Conservation (phyloP, 2,888 invertebrate species). For the Erannis defoliaria region DNA sequence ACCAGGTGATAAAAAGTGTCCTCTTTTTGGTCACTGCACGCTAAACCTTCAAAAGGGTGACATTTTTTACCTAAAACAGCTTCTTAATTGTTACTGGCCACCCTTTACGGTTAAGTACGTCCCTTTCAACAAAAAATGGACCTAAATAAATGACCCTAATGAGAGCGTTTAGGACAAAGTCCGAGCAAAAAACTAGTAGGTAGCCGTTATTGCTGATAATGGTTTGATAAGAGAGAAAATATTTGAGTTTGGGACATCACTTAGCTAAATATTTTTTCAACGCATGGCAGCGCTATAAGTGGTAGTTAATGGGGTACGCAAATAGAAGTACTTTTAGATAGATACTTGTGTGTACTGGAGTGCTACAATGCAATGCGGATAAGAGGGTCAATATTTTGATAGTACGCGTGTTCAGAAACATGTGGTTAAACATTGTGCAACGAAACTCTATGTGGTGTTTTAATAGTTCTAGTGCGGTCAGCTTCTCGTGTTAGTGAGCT, state of each 20-base stretch:
- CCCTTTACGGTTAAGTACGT: slow-evolving; percentile 74
- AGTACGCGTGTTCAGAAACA: slow-evolving; percentile 80
- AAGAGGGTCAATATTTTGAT: slow-evolving; percentile 85
- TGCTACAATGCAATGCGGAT: slow-evolving; percentile 77
- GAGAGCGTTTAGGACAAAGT: slow-evolving; percentile 61
- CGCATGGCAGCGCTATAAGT: slow-evolving; percentile 72
- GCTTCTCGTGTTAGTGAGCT: slow-evolving; percentile 60
- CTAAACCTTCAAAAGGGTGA: slow-evolving; percentile 77
- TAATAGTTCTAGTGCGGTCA: slow-evolving; percentile 62
- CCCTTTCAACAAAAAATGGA: slow-evolving; percentile 75
- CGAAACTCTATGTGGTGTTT: slow-evolving; percentile 60
- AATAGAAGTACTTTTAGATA: slow-evolving; percentile 62
- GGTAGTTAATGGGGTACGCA: slow-evolving; percentile 79
- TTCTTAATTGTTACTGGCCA: slow-evolving; percentile 81
- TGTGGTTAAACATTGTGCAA: slow-evolving; percentile 84
- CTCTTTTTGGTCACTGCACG: slow-evolving; percentile 76
- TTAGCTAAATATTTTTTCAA: slow-evolving; percentile 77
- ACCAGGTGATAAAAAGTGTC: slow-evolving; percentile 83
- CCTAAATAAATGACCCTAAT: slow-evolving; percentile 79
- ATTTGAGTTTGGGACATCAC: slow-evolving; percentile 63
- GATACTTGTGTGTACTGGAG: slow-evolving; percentile 73
- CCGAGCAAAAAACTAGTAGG: slow-evolving; percentile 68
- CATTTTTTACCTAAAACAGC: slow-evolving; percentile 82
- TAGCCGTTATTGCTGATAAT: slow-evolving; percentile 71
- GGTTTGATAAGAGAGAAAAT: slow-evolving; percentile 71